These are phyloP conservation scores for Hemiprocne comata DNA, from an alignment of 2,113 vertebrate species.

Conservation along the genomic window DNA sequence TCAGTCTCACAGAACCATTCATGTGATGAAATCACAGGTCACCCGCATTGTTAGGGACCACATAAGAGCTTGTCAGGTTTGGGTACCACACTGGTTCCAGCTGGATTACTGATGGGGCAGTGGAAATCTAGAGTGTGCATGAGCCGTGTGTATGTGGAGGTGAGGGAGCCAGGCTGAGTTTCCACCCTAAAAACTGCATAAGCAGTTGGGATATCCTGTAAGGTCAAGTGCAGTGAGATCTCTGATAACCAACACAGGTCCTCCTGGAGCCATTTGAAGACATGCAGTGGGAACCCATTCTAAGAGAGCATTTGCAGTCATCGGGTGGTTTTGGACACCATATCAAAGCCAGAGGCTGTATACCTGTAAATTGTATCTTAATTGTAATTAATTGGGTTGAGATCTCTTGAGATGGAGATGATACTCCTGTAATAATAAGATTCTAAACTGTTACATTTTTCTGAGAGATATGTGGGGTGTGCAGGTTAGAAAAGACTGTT, in stretches of 20 bases:
- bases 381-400: not conserved
- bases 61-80: not conserved
- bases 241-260: not conserved
- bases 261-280: not conserved
- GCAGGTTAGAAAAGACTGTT: not conserved
- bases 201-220: accelerated
- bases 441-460: not conserved
- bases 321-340: accelerated
- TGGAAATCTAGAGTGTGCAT: not conserved
- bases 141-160: not conserved
- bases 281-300: accelerated
- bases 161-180: not conserved
- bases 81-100: not conserved
- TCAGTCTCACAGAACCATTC: not conserved
- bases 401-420: not conserved
- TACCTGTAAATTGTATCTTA: not conserved
- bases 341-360: not conserved
- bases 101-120: not conserved
- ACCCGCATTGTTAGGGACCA: not conserved
- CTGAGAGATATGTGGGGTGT: not conserved
- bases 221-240: not conserved
- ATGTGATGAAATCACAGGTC: not conserved
- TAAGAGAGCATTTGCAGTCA: not conserved
- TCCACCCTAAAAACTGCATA: not conserved
- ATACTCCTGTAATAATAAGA: not conserved